phyloP scores from a whole-genome alignment of 1,140 invertebrate genomes.

The Ceratina calcarata region DNA sequence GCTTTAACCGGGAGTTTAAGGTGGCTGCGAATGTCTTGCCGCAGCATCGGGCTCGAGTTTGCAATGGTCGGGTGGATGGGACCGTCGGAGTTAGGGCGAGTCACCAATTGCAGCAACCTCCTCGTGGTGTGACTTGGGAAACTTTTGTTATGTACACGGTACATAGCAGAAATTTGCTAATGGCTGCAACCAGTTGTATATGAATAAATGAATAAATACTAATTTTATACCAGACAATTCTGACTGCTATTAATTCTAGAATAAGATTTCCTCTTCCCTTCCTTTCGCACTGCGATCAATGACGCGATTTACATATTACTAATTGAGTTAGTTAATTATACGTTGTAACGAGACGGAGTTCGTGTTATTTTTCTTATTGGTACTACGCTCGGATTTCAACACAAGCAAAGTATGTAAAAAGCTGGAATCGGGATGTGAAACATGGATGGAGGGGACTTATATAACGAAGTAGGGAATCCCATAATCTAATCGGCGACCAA shows the following conservation, averaged over 20 bases:
- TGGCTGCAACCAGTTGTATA: conserved; percentile 6
- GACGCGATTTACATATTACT: too few relatives aligned
- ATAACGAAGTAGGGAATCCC: conserved; percentile 22
- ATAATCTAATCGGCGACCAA: conserved; percentile 50
- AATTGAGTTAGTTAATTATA: too few relatives aligned
- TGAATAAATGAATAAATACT: too few relatives aligned
- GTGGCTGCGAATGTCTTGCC: neutral
- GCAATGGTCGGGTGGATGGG: conserved; percentile 23
- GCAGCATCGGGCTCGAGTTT: neutral
- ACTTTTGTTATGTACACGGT: neutral
- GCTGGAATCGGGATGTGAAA: neutral
- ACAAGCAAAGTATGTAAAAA: neutral
- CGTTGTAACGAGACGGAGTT: too few relatives aligned
- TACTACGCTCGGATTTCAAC: too few relatives aligned
- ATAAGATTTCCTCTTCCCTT: neutral
- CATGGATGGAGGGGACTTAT: neutral
- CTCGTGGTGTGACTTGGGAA: conserved; percentile 49
- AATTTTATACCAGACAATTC: neutral
- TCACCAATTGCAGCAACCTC: conserved; percentile 45
- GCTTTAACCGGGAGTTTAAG: neutral
- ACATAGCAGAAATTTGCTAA: conserved; percentile 22
- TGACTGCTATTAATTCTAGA: neutral
- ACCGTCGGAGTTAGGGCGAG: neutral
- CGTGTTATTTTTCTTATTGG: too few relatives aligned
- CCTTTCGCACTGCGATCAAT: too few relatives aligned